Evolutionary conservation across 2,888 invertebrate species (phyloP).

Genomic region (Amphipyra berbera): DNA sequence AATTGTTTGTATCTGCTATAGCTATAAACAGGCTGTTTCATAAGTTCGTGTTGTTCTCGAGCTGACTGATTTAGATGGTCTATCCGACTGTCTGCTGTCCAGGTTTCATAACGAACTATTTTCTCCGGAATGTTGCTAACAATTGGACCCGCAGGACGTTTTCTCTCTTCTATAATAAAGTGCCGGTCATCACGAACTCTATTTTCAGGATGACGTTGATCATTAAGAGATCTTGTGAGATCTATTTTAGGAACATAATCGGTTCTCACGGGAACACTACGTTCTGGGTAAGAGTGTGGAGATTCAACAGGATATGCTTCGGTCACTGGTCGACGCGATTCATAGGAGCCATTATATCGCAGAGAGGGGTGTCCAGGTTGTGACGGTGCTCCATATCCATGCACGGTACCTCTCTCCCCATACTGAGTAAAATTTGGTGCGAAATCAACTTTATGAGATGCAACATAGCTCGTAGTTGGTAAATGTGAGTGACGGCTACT

Average conservation of each 20-base stretch:
- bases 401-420: constrained; percentile 75
- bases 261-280: constrained; percentile 70
- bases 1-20: constrained; percentile 84
- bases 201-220: constrained; percentile 76
- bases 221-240: constrained; percentile 78
- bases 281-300: constrained; percentile 78
- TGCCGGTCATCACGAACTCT: constrained; percentile 82
- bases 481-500: constrained; percentile 69
- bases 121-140: constrained; percentile 88
- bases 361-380: constrained; percentile 71
- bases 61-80: constrained; percentile 79
- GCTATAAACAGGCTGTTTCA: constrained; percentile 84
- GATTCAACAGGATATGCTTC: constrained; percentile 80
- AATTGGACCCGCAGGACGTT: constrained; percentile 80
- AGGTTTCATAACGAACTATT: constrained; percentile 84
- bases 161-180: constrained; percentile 83
- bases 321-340: constrained; percentile 69
- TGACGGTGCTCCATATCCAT: constrained; percentile 66
- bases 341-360: constrained; percentile 80
- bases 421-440: constrained; percentile 92
- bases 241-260: constrained; percentile 87
- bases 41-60: constrained; percentile 82
- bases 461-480: constrained; percentile 69
- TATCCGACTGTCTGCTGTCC: constrained; percentile 84
- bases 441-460: constrained; percentile 94